Evolutionary conservation across 64 coral and sea anemone genomes (phyloP), one percentile per base, ranked within the genome.

Genomic region (Stichodactyla mertensii): DNA sequence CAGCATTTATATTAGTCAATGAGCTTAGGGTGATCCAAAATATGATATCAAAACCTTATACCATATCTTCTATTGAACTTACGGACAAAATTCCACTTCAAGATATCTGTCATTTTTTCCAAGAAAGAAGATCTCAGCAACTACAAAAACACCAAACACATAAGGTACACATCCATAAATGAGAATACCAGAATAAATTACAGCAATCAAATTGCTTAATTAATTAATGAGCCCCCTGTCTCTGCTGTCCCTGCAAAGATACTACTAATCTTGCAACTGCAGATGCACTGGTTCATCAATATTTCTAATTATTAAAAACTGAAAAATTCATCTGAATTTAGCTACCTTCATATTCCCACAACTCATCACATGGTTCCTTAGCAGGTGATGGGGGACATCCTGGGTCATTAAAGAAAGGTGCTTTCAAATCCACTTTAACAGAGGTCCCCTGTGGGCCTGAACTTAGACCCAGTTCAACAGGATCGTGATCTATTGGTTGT

Each of bases 281-380:
- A 45, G 36, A 45, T 4, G 36, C 36, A 45, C 36, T 45, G 36
- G 3, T 45, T 45, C 3, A 66, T 51, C 27, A 69, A 61, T 51
- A 80, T 45, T 80, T 4, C 27, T 79, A 18, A 53, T 24, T 23
- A 64, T 87, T 36, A 86, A n/a, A 16, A 18, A 56, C 27, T 5
- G 27, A 61, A 0, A 7, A 64, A 51, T 64, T 31, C 24, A 28
- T 4, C 15, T 69, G 19, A 79, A 0, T 80, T 24, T 74, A 45
- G 53, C 71, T 62, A 99, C 97, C 97, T 92, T 99, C 97, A 99
- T 92, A 95, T 77, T 99, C 93, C 97, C 97, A 99, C 61, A 99
- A 86, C 26, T 99, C 90, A 51, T 90, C 87, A 90, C 97, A 99
- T 55, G 97, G 90, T 28, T 88, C 69, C 51, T 92, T 90, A 84